Evolutionary conservation across 2,113 vertebrate genomes (phyloP).

Genomic region (Lasiurus borealis): DNA sequence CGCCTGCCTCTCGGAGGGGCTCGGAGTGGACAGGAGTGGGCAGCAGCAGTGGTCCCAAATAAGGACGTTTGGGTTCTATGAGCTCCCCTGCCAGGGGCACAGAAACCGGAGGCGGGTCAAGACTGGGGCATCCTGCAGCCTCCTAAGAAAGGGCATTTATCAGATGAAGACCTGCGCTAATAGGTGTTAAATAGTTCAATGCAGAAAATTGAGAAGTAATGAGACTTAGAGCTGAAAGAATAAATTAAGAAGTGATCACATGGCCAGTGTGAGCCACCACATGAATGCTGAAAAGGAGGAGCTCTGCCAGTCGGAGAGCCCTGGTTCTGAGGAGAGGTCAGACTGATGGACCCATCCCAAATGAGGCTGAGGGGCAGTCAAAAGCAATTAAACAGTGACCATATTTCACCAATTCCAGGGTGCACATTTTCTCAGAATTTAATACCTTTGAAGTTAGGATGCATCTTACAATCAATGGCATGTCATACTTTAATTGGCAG

Average conservation of each 20-base stretch:
- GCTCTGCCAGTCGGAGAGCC: neutral
- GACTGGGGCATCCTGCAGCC: neutral
- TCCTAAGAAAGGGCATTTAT: constrained; percentile 52
- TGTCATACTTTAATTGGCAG: neutral
- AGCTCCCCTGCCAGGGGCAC: neutral
- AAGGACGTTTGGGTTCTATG: neutral
- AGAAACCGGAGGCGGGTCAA: neutral
- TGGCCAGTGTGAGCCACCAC: neutral
- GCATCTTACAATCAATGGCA: neutral
- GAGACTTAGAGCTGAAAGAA: constrained; percentile 69
- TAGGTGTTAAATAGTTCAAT: constrained; percentile 78
- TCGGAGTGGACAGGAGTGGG: neutral
- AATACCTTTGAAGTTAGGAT: neutral
- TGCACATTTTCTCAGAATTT: neutral
- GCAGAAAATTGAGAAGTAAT: constrained; percentile 79
- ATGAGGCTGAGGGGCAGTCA: neutral
- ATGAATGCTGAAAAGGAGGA: constrained; percentile 56
- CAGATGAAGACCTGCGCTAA: constrained; percentile 72
- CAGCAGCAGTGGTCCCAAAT: neutral
- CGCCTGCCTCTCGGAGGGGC: too few species aligned
- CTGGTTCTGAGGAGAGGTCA: neutral
- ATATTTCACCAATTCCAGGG: neutral
- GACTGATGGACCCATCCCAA: neutral
- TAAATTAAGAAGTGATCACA: constrained; percentile 67
- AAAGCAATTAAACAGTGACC: neutral